Percentiles rank a stretch among this genome's conserved stretches.
Conservation (phyloP, 2,113 vertebrate species). For the Cyanocitta stelleri region DNA sequence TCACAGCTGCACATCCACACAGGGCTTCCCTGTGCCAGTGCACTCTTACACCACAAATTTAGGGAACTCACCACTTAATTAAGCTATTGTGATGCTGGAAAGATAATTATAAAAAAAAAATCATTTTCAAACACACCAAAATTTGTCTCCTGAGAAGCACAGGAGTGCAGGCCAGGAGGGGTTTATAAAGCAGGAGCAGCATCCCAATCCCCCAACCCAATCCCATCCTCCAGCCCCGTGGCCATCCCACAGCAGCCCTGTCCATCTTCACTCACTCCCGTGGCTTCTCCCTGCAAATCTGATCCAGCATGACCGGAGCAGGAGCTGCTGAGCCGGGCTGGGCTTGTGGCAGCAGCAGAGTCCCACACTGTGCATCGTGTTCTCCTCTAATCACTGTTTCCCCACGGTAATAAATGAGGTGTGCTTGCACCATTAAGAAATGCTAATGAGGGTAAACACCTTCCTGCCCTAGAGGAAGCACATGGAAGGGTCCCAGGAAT, state of each 20-base stretch:
- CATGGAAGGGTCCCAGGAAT: neutral
- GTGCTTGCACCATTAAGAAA: neutral
- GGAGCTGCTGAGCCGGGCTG: neutral
- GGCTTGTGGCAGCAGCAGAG: neutral
- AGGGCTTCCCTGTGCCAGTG: neutral
- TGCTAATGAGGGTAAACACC: neutral
- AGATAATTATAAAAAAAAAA: neutral
- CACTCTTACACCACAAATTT: neutral
- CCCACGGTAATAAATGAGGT: neutral
- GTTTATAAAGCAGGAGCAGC: neutral
- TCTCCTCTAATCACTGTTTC: neutral
- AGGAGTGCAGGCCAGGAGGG: neutral
- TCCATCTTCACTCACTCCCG: accelerated
- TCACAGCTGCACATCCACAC: neutral
- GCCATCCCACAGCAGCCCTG: neutral
- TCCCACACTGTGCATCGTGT: accelerated
- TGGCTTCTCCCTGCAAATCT: neutral
- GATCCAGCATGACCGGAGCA: neutral
- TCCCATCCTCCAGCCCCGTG: neutral
- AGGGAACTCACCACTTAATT: neutral
- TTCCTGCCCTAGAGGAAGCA: neutral
- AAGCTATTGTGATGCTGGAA: neutral
- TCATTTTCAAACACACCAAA: neutral
- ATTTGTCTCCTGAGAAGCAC: neutral
- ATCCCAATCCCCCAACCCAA: accelerated